These are phyloP conservation scores for Saccostrea cuccullata DNA, from an alignment of 1,140 invertebrate species.

Conservation along the genomic window DNA sequence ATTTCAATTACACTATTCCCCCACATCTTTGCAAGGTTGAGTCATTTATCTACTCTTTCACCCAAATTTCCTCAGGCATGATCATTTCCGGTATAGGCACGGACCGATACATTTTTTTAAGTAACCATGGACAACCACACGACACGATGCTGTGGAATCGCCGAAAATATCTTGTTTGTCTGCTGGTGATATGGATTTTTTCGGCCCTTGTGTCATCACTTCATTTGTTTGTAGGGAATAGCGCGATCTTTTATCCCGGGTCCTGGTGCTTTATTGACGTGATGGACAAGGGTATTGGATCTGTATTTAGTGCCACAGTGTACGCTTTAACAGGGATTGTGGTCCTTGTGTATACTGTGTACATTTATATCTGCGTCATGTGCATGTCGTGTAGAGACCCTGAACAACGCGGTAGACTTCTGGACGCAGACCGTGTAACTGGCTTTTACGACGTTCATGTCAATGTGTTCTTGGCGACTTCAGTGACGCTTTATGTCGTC, in stretches of 20 bases:
- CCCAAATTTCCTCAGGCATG: neutral
- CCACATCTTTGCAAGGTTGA: neutral
- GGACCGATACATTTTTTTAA: neutral
- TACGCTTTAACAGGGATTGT: neutral
- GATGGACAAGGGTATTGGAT: neutral
- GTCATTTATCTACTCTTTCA: neutral
- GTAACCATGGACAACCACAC: neutral
- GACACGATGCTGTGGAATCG: neutral
- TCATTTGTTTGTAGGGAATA: neutral
- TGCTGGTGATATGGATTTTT: neutral
- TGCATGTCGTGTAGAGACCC: neutral
- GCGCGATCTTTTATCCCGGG: neutral
- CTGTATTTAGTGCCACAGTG: neutral
- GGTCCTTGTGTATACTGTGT: neutral
- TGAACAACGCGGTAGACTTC: neutral
- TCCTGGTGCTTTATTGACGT: conserved; percentile 11
- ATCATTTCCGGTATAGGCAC: neutral
- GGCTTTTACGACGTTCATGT: conserved; percentile 5
- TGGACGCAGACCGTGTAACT: neutral
- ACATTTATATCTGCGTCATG: neutral
- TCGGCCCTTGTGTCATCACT: neutral
- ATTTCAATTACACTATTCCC: neutral
- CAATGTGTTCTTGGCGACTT: neutral
- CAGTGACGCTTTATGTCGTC: neutral
- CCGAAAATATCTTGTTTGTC: neutral